A percentile compares a stretch with the other conserved stretches of the same genome.
Evolutionary conservation across 2,888 invertebrate genomes (phyloP).

Genomic region (Sclerodermus sp.): DNA sequence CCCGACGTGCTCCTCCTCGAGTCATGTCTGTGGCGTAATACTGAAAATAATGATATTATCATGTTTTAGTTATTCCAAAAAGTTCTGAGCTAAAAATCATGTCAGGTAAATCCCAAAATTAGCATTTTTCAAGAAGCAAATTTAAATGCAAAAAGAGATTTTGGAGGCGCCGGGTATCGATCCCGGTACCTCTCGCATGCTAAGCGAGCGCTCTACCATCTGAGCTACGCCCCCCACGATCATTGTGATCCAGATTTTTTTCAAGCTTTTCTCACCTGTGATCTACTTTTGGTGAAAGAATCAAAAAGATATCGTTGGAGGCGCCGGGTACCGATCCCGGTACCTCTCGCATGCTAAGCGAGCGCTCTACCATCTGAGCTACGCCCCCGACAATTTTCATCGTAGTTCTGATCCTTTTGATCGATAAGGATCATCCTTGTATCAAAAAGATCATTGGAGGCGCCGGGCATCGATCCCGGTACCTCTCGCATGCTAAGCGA

Average conservation of each 20-base stretch:
- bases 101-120: background rate
- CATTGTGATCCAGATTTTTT: background rate
- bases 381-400: constrained; percentile 24
- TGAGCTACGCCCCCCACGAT: constrained; percentile 50
- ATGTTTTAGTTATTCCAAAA: background rate
- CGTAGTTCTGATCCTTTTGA: no score
- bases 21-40: constrained; percentile 63
- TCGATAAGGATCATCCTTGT: background rate
- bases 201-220: constrained; percentile 56
- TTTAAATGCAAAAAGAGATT: constrained; percentile 2
- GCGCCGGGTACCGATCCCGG: constrained; percentile 40
- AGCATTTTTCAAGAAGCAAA: no score
- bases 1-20: constrained; percentile 73
- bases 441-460: constrained; percentile 16
- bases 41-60: constrained; percentile 31
- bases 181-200: constrained; percentile 56
- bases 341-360: constrained; percentile 41
- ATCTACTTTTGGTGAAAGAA: background rate
- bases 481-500: constrained; percentile 40
- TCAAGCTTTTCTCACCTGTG: background rate
- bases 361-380: constrained; percentile 41
- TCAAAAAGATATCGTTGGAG: constrained; percentile 23
- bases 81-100: no score
- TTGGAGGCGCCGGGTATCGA: constrained; percentile 53
- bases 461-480: constrained; percentile 39